phyloP scores from a whole-genome alignment of 1,140 invertebrate species.

The Apolygus lucorum region DNA sequence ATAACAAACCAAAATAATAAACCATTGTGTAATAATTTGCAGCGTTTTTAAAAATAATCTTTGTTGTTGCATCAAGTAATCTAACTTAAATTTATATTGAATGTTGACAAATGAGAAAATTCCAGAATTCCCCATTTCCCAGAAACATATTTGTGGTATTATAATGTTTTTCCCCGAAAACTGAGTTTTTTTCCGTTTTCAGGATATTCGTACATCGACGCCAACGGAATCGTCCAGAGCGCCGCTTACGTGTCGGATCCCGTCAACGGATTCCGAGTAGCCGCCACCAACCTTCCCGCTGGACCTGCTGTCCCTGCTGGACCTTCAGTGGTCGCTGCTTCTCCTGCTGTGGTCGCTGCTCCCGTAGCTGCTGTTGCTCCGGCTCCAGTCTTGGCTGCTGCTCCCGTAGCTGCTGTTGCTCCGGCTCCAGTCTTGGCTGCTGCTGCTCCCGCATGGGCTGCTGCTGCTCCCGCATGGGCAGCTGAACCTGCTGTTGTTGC shows the following conservation, averaged over 20 bases:
- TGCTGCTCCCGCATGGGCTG: constrained; percentile 15
- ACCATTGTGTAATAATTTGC: too few relatives aligned
- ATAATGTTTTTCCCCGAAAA: too few relatives aligned
- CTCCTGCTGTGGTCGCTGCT: constrained; percentile 12
- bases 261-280: constrained; percentile 52
- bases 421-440: neutral
- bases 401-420: neutral
- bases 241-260: constrained; percentile 57
- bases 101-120: too few relatives aligned
- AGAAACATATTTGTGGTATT: too few relatives aligned
- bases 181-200: too few relatives aligned
- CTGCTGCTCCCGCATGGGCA: neutral
- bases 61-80: too few relatives aligned
- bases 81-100: too few relatives aligned
- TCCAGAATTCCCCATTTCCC: too few relatives aligned
- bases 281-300: constrained; percentile 50
- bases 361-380: neutral
- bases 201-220: constrained; percentile 58
- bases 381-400: neutral
- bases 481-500: constrained; percentile 10
- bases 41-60: too few relatives aligned
- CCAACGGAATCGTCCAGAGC: constrained; percentile 54
- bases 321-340: neutral
- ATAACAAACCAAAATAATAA: too few relatives aligned
- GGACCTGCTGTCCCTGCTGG: constrained; percentile 24